A percentile compares a stretch with the other conserved stretches of the same genome.
These are phyloP conservation scores for Buceros bicornis DNA, from an alignment of 2,797 vertebrate species.

Conservation along the genomic window DNA sequence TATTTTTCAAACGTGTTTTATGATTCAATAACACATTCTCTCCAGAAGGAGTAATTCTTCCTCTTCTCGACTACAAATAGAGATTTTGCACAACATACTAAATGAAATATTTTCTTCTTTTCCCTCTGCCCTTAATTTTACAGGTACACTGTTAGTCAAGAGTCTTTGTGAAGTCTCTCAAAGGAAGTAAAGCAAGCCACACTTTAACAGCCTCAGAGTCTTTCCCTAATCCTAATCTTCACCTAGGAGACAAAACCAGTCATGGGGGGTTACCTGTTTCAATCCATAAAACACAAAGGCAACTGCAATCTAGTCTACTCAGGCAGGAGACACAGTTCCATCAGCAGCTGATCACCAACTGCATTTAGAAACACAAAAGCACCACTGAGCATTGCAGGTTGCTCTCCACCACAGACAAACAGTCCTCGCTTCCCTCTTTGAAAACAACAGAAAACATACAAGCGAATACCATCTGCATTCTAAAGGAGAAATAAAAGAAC, in stretches of 20 bases:
- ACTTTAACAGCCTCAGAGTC: background rate
- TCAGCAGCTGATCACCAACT: background rate
- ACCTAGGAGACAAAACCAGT: background rate
- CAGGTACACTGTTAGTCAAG: background rate
- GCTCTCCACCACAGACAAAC: background rate
- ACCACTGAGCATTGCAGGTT: background rate
- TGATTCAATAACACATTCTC: background rate
- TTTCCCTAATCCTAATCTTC: background rate
- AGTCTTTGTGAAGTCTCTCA: background rate
- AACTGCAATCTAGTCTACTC: background rate
- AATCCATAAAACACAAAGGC: background rate
- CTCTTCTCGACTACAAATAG: background rate
- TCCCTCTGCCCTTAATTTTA: background rate
- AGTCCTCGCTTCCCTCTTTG: accelerated
- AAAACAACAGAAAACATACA: background rate
- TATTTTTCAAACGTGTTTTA: background rate
- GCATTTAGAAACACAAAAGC: background rate
- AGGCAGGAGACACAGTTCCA: background rate
- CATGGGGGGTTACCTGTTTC: background rate
- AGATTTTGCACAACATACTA: background rate
- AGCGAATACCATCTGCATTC: background rate
- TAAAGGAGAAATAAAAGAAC: background rate
- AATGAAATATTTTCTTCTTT: background rate
- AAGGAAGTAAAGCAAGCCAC: background rate
- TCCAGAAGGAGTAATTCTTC: background rate